These are phyloP conservation scores for Chitala chitala DNA, from an alignment of 2,113 vertebrate genomes.

Conservation along the genomic window DNA sequence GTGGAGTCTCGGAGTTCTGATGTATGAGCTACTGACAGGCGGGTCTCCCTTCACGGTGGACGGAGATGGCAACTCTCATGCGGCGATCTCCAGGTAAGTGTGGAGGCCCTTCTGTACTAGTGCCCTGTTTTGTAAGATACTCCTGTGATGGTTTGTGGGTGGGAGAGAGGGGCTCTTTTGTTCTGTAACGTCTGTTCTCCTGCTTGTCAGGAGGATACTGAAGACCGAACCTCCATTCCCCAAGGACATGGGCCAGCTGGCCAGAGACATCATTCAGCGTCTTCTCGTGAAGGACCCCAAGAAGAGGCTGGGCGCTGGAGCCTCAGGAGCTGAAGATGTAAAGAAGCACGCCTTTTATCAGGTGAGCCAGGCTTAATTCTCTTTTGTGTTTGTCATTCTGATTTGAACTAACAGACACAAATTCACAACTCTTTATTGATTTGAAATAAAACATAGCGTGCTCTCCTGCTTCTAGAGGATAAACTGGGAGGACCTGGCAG, in stretches of 20 bases:
- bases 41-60: conserved; percentile 97
- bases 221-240: conserved; percentile 95
- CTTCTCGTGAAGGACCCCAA: conserved; percentile 91
- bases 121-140: background rate
- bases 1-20: conserved; percentile 97
- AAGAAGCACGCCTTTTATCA: conserved; percentile 94
- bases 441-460: background rate
- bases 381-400: background rate
- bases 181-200: conserved; percentile 1
- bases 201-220: conserved; percentile 79
- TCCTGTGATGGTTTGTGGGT: no score
- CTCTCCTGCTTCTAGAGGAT: conserved; percentile 71
- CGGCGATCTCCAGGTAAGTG: conserved; percentile 90
- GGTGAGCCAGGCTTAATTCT: conserved; percentile 62
- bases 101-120: background rate
- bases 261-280: conserved; percentile 86
- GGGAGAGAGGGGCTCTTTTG: background rate
- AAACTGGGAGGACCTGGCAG: conserved; percentile 91
- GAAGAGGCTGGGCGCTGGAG: conserved; percentile 85
- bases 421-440: background rate
- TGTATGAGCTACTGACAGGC: conserved; percentile 94
- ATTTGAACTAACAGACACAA: background rate
- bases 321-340: conserved; percentile 77
- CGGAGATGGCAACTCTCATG: conserved; percentile 92
- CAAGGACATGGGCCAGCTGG: conserved; percentile 79